A percentile compares a stretch with the other conserved stretches of the same genome.
These are phyloP conservation scores for Butorides virescens DNA, from an alignment of 2,113 vertebrate species.

Conservation along the genomic window DNA sequence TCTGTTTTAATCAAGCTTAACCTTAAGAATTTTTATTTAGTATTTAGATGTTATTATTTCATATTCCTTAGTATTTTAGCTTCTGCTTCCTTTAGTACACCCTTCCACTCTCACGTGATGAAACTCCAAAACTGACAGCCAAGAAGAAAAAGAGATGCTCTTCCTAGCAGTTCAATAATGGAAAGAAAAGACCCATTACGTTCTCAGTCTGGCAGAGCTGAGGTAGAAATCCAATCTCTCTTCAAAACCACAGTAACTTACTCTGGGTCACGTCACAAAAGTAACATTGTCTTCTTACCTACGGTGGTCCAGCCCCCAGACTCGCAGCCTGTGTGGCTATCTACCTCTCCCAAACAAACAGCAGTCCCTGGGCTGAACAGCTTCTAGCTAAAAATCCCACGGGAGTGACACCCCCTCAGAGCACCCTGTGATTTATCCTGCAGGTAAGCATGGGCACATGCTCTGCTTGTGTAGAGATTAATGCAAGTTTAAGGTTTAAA, in stretches of 20 bases:
- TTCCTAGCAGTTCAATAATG: conserved; percentile 7
- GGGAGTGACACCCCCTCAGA: background rate
- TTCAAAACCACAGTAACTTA: conserved; percentile 5
- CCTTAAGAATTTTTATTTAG: background rate
- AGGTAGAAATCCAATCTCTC: background rate
- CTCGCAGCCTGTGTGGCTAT: background rate
- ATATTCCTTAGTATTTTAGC: background rate
- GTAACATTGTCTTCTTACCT: background rate
- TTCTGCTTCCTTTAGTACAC: background rate
- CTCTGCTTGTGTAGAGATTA: background rate
- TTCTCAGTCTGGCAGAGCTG: background rate
- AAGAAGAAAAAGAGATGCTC: background rate
- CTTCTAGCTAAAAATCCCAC: background rate
- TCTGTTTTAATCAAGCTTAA: background rate
- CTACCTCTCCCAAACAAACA: background rate
- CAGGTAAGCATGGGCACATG: background rate
- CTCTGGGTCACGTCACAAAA: background rate
- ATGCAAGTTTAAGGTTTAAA: background rate
- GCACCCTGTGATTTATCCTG: background rate
- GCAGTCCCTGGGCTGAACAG: background rate
- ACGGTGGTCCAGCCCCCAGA: background rate
- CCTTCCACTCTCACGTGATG: background rate
- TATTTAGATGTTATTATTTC: background rate
- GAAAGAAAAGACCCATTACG: conserved; percentile 28
- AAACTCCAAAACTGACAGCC: background rate